phyloP scores from a whole-genome alignment of 1,140 invertebrate species.

The Trachymyrmex cornetzi region DNA sequence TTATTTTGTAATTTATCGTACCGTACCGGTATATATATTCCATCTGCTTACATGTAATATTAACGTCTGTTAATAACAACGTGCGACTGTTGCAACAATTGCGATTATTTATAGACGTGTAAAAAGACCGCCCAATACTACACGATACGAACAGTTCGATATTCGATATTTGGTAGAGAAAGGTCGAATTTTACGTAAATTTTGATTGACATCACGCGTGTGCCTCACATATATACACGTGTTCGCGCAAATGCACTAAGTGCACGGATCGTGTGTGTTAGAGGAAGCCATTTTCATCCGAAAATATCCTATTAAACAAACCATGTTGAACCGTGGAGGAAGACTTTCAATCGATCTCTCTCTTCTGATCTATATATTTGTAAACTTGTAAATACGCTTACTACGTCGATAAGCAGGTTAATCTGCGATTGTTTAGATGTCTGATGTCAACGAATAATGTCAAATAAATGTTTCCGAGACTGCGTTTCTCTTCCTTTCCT shows the following conservation, averaged over 20 bases:
- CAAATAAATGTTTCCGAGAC: too few species aligned
- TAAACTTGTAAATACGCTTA: conserved; percentile 54
- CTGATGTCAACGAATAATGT: not conserved
- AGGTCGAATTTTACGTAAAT: not conserved
- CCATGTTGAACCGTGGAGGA: conserved; percentile 43
- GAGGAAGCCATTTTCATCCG: conserved; percentile 18
- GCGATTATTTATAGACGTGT: not conserved
- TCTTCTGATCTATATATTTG: not conserved
- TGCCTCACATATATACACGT: not conserved
- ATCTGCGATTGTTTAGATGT: conserved; percentile 52
- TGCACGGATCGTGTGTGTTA: conserved; percentile 23
- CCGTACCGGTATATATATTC: too few species aligned
- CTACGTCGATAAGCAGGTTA: conserved; percentile 45
- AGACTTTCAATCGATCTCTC: conserved; percentile 62
- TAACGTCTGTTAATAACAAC: not conserved
- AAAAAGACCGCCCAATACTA: not conserved
- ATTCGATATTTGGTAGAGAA: not conserved
- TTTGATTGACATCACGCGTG: not conserved
- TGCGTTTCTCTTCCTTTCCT: not conserved
- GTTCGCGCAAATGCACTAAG: not conserved
- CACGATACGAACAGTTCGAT: not conserved
- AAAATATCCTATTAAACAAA: conserved; percentile 71
- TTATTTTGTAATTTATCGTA: not conserved
- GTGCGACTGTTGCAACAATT: not conserved
- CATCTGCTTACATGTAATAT: too few species aligned